Evolutionary conservation across 37 sponge, comb jelly and placozoan genomes (phyloP).

Genomic region (Corticium candelabrum): DNA sequence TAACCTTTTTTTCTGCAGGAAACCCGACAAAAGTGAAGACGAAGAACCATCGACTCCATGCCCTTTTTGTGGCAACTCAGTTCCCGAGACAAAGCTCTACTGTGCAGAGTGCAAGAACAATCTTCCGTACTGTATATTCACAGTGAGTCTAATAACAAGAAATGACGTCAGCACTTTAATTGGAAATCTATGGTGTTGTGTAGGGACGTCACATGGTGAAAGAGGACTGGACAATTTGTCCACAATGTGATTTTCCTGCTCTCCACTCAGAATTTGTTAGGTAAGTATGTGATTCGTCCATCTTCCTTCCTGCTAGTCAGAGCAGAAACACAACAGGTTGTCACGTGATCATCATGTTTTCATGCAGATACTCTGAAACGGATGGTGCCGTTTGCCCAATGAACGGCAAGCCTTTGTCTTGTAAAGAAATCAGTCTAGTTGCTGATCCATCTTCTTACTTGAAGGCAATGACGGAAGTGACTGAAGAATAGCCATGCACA

Average conservation of each 20-base stretch:
- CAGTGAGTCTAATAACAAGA: constrained; percentile 38
- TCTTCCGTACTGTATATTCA: constrained; percentile 88
- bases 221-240: constrained; percentile 81
- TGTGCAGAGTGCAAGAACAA: constrained; percentile 95
- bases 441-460: not conserved
- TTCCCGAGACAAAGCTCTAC: constrained; percentile 73
- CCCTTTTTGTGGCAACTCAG: constrained; percentile 57
- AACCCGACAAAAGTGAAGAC: constrained; percentile 76
- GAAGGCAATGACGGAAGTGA: not conserved
- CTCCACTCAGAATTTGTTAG: constrained; percentile 62
- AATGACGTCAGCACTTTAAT: not conserved
- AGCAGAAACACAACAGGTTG: too few relatives aligned
- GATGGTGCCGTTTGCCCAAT: not conserved
- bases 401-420: not conserved
- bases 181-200: not conserved
- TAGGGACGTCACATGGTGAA: constrained; percentile 84
- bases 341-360: not conserved
- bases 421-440: not conserved
- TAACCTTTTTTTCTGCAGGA: constrained; percentile 33
- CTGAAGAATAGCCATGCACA: not conserved
- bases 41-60: constrained; percentile 72
- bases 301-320: too few relatives aligned
- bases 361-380: not conserved
- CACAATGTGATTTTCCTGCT: constrained; percentile 86
- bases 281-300: constrained; percentile 21